Conservation (phyloP, 2,888 invertebrate species). For the Orthosia cruda region DNA sequence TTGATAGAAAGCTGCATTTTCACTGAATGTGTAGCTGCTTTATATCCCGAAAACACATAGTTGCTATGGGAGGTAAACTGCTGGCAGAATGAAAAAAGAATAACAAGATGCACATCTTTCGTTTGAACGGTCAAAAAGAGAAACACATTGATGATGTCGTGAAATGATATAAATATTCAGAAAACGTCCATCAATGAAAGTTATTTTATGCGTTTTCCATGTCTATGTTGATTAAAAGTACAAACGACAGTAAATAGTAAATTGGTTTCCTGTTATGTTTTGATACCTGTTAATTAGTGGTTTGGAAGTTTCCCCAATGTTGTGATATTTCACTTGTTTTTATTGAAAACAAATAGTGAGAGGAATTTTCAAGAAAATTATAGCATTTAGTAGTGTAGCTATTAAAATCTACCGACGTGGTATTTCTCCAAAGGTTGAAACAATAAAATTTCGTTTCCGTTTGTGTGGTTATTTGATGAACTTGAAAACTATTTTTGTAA, state of each 20-base stretch:
- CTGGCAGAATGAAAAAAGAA: no score
- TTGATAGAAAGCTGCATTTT: no score
- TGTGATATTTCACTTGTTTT: constrained; percentile 11
- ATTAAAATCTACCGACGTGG: no score
- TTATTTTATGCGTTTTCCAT: no score
- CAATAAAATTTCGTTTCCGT: neutral
- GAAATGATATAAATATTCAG: neutral
- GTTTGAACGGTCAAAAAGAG: neutral
- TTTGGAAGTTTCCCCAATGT: constrained; percentile 8
- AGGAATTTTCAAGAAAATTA: neutral
- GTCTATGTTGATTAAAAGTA: no score
- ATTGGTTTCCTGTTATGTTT: neutral
- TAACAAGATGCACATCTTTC: neutral
- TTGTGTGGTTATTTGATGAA: neutral
- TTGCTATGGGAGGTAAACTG: no score
- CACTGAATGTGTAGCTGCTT: no score
- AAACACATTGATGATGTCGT: neutral
- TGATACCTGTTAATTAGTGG: neutral
- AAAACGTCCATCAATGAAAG: neutral
- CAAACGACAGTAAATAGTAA: neutral
- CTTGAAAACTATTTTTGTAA: neutral
- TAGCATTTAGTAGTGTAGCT: no score
- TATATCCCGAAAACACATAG: no score
- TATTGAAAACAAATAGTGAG: neutral
- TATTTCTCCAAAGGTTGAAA: no score